These are phyloP conservation scores for Eptatretus burgeri DNA, from an alignment of 2,113 vertebrate species.

Conservation along the genomic window DNA sequence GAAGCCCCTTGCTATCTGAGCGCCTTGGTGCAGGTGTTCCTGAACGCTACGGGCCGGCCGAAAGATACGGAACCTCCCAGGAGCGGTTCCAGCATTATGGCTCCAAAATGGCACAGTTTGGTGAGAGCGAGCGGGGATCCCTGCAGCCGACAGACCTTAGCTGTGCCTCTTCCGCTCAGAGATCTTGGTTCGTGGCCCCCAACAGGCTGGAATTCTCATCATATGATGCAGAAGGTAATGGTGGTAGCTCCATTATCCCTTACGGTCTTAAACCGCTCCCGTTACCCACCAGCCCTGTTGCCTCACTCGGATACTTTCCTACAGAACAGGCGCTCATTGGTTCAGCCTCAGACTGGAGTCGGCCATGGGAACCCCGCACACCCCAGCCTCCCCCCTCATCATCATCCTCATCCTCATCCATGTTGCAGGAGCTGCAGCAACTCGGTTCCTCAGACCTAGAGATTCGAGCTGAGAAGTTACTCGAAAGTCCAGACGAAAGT, in stretches of 20 bases:
- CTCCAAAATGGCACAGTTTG: neutral
- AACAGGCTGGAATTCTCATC: too few species aligned
- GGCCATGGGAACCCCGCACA: neutral
- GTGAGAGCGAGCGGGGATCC: neutral
- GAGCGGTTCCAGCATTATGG: too few species aligned
- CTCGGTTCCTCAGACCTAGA: neutral
- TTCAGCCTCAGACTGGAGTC: neutral
- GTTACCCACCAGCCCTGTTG: neutral
- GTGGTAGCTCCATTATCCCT: neutral
- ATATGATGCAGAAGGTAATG: neutral
- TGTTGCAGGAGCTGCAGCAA: conserved; percentile 6
- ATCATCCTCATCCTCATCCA: neutral
- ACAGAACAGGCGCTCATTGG: neutral
- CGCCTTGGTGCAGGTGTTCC: neutral
- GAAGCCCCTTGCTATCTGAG: conserved; percentile 2
- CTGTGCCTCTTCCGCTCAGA: neutral
- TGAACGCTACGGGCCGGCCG: conserved; percentile 1
- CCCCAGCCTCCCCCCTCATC: conserved; percentile 1
- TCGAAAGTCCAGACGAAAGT: neutral
- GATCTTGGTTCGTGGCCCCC: too few species aligned
- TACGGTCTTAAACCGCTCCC: neutral
- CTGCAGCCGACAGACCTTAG: conserved; percentile 1
- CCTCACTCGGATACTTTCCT: conserved; percentile 1
- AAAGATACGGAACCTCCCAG: neutral
- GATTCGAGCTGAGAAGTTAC: conserved; percentile 1